Evolutionary conservation across 1,140 invertebrate genomes (phyloP).

Genomic region (Caerostris extrusa): DNA sequence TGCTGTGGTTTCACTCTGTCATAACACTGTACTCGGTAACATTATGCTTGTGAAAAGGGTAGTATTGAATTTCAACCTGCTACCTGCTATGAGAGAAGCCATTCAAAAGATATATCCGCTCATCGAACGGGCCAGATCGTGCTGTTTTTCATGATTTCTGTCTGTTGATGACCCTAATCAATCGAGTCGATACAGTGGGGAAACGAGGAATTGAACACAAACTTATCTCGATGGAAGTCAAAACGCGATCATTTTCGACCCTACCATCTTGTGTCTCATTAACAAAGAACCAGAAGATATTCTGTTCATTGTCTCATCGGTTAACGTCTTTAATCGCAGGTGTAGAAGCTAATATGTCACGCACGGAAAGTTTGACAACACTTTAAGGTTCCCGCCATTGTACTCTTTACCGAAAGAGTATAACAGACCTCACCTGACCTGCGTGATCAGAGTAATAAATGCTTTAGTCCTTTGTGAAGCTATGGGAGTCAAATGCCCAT

Average conservation of each 20-base stretch:
- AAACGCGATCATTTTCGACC: constrained; percentile 81
- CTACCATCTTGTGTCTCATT: constrained; percentile 67
- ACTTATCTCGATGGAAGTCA: constrained; percentile 26
- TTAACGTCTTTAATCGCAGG: constrained; percentile 37
- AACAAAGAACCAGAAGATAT: constrained; percentile 50
- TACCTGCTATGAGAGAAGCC: no score
- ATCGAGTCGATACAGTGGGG: not conserved
- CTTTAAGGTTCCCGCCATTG: constrained; percentile 37
- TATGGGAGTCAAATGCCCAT: constrained; percentile 18
- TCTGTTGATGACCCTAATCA: not conserved
- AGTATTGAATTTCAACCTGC: no score
- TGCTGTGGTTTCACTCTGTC: no score
- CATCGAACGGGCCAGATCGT: not conserved
- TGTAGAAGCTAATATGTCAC: constrained; percentile 50
- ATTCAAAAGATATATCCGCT: not conserved
- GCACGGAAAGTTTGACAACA: constrained; percentile 21
- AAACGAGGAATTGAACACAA: not conserved
- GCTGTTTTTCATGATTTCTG: no score
- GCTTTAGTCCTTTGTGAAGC: not conserved
- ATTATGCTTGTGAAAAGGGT: no score
- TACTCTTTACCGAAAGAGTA: not conserved
- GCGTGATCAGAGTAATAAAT: constrained; percentile 49
- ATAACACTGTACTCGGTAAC: no score
- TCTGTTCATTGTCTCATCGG: constrained; percentile 42
- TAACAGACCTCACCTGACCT: not conserved